Percentiles rank a stretch among this genome's conserved stretches.
Evolutionary conservation across 2,113 vertebrate genomes (phyloP).

Genomic region (Chinchilla lanigera): DNA sequence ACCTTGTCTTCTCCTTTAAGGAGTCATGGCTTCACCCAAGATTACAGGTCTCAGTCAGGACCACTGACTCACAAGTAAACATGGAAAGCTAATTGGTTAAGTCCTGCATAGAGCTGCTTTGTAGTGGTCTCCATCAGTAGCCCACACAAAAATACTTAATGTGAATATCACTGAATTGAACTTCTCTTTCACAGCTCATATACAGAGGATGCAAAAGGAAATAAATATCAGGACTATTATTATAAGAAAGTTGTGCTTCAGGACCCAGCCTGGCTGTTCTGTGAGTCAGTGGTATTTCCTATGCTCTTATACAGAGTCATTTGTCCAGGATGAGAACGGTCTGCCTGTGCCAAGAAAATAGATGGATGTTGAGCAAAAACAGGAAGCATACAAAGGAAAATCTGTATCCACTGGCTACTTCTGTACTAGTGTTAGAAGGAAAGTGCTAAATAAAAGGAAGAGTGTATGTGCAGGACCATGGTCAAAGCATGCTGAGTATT

Average conservation of each 20-base stretch:
- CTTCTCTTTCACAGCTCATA: neutral
- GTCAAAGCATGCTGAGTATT: neutral
- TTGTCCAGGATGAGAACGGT: slow-evolving; percentile 7
- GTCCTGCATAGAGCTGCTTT: too few relatives aligned
- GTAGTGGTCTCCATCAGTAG: too few relatives aligned
- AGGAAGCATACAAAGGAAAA: slow-evolving; percentile 46
- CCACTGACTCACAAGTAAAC: too few relatives aligned
- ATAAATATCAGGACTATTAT: neutral
- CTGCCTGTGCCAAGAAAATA: slow-evolving; percentile 64
- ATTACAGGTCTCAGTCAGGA: too few relatives aligned
- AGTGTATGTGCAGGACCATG: neutral
- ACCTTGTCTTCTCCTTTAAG: too few relatives aligned
- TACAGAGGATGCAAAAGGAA: neutral
- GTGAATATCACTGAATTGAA: neutral
- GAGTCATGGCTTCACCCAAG: too few relatives aligned
- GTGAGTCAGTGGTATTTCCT: slow-evolving; percentile 61
- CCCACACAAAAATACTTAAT: slow-evolving; percentile 3
- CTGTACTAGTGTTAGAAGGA: slow-evolving; percentile 1
- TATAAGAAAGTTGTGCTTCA: slow-evolving; percentile 32
- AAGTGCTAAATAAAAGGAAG: neutral
- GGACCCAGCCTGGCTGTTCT: neutral
- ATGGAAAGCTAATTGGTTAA: too few relatives aligned
- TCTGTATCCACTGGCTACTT: slow-evolving; percentile 19
- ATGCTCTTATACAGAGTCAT: slow-evolving; percentile 25
- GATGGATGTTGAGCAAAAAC: slow-evolving; percentile 35